Evolutionary conservation across 2,113 vertebrate genomes (phyloP), one percentile per base, ranked within the genome.

Genomic region (Salvelinus fontinalis): DNA sequence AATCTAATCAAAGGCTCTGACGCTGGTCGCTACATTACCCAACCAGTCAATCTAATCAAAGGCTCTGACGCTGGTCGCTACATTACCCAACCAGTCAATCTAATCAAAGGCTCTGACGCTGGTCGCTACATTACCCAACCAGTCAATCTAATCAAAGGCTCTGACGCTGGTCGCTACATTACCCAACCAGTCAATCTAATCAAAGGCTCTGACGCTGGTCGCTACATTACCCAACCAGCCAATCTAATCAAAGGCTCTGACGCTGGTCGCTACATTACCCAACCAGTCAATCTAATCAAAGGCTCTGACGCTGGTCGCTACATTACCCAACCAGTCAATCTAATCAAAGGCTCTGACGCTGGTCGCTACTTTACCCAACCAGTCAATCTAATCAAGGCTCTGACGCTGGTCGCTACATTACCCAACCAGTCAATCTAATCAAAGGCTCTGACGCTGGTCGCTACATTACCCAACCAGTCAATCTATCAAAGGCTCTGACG

Each of bases 241-340:
- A 64, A 68, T 73, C 75, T 82, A 26, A 82, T 81, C 71, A 83
- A 24, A 24, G 24, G 24, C 24, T 24, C 13, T 39, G 27, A 5
- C 34, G 31, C 4, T 18, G 39, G 4, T 2, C 18, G 1, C 39
- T 44, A 2, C 39, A 44, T 44, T 2, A 57, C 14, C 14, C 5
- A 65, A 51, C 49, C 72, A 76, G 70, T 78, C 65, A 64, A 68
- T 73, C 75, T 82, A 26, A 82, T 81, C 71, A 83, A 24, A 24
- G 24, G 24, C 24, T 24, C 13, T 39, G 27, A 5, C 34, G 31
- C 4, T 18, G 39, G 4, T 2, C 18, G 1, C 39, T 44, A 2
- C 39, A 44, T 44, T 2, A 57, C 14, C 14, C 5, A 65, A 51
- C 49, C 72, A 76, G 70, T 78, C 65, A 64, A 68, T 73, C 75